Conservation (phyloP, 2,797 vertebrate genomes). For the Pangasius macronema region DNA sequence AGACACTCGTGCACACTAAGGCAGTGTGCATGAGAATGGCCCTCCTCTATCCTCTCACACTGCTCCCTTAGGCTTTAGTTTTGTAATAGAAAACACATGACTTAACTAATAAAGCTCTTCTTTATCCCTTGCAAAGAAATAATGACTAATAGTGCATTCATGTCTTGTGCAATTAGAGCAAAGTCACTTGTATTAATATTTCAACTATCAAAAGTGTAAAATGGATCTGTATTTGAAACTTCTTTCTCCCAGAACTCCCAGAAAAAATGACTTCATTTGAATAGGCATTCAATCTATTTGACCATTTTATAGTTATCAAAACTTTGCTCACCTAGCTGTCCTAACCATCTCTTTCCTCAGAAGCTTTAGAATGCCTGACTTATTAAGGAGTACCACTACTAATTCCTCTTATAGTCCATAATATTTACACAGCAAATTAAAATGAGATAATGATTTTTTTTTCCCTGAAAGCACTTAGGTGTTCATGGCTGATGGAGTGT, state of each 20-base stretch:
- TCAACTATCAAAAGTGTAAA: not conserved
- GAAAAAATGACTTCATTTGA: not conserved
- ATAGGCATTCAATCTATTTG: slow-evolving; percentile 8
- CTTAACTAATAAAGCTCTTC: slow-evolving; percentile 21
- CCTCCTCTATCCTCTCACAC: slow-evolving; percentile 9
- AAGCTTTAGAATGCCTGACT: slow-evolving; percentile 41
- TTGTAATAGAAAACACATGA: slow-evolving; percentile 35
- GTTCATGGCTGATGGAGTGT: slow-evolving; percentile 64
- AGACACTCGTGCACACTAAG: slow-evolving; percentile 37
- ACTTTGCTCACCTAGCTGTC: not conserved
- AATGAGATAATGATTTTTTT: slow-evolving; percentile 54
- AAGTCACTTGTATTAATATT: slow-evolving; percentile 15
- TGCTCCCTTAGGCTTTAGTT: slow-evolving; percentile 5
- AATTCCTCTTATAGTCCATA: slow-evolving; percentile 46
- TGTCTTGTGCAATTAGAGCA: slow-evolving; percentile 14
- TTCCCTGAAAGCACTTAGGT: slow-evolving; percentile 54
- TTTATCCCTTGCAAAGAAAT: slow-evolving; percentile 20
- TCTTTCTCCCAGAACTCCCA: not conserved
- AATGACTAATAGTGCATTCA: slow-evolving; percentile 3
- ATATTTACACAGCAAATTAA: slow-evolving; percentile 61
- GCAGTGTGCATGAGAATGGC: slow-evolving; percentile 35
- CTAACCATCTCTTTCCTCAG: slow-evolving; percentile 10
- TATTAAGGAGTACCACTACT: slow-evolving; percentile 34
- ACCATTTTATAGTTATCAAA: not conserved
- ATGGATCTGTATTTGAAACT: not conserved